Conservation (phyloP, 2,113 vertebrate genomes). For the Jacana jacana region DNA sequence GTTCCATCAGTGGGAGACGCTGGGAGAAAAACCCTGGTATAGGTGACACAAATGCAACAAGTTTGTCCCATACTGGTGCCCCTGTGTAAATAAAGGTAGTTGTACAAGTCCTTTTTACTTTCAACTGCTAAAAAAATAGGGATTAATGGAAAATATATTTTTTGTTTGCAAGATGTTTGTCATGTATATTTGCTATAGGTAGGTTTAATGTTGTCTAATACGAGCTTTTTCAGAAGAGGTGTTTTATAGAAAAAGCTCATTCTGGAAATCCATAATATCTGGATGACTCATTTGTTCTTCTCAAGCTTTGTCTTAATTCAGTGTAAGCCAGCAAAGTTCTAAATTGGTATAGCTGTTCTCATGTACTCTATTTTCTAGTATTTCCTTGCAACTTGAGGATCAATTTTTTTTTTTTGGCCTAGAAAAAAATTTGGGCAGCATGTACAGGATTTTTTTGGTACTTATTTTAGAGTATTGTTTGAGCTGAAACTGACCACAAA, state of each 20-base stretch:
- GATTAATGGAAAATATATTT: not conserved
- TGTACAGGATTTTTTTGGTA: not conserved
- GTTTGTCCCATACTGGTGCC: not conserved
- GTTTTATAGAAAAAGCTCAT: not conserved
- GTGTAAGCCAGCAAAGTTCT: not conserved
- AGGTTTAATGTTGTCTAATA: not conserved
- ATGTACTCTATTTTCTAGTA: not conserved
- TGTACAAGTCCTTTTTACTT: not conserved
- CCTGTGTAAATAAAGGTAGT: not conserved
- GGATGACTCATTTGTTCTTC: not conserved
- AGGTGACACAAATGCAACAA: not conserved
- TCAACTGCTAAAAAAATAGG: not conserved
- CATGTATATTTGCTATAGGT: not conserved
- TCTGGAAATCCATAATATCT: not conserved
- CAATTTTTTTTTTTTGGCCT: not conserved
- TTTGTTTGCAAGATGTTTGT: not conserved
- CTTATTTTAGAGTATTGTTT: not conserved
- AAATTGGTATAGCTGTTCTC: not conserved
- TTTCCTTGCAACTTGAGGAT: not conserved
- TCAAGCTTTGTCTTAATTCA: not conserved
- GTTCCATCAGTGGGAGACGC: too few relatives aligned
- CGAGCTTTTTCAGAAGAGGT: not conserved
- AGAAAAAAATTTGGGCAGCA: not conserved
- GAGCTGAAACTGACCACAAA: not conserved
- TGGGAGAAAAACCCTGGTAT: not conserved